phyloP scores from a whole-genome alignment of 2,888 invertebrate genomes.

The Thereva nobilitata region DNA sequence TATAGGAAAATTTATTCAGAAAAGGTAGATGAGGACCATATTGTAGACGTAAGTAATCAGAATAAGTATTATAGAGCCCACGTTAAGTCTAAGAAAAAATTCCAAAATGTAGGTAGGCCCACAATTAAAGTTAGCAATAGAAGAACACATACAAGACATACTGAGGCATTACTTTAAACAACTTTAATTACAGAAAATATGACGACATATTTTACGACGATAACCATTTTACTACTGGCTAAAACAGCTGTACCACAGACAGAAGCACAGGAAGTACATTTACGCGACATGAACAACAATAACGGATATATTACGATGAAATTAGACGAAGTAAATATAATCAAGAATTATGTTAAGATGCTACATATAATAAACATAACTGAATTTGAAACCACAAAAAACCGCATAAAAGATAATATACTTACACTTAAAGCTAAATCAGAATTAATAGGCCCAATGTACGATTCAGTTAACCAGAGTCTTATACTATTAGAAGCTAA shows the following conservation, averaged over 20 bases:
- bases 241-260: not conserved
- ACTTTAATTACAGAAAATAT: too few species aligned
- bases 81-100: slow-evolving; percentile 39
- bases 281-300: slow-evolving; percentile 9
- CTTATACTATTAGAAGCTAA: slow-evolving; percentile 6
- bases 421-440: not conserved
- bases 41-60: slow-evolving; percentile 36
- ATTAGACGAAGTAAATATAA: not conserved
- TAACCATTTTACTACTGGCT: not conserved
- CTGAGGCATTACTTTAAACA: too few species aligned
- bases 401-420: not conserved
- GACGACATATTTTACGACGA: not conserved
- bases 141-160: not conserved
- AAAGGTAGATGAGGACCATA: slow-evolving; percentile 40
- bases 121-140: slow-evolving; percentile 23
- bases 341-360: not conserved
- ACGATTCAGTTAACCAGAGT: slow-evolving; percentile 1
- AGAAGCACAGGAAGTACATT: not conserved
- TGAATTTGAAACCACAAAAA: slow-evolving; percentile 3
- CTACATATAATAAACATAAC: slow-evolving; percentile 3
- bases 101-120: slow-evolving; percentile 38
- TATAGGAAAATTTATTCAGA: slow-evolving; percentile 39
- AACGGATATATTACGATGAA: slow-evolving; percentile 8
- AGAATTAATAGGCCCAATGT: slow-evolving; percentile 3
- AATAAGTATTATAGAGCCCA: slow-evolving; percentile 42